Base-by-base conservation (phyloP, 2,888 invertebrate species). In the Hartigia nigra region DNA sequence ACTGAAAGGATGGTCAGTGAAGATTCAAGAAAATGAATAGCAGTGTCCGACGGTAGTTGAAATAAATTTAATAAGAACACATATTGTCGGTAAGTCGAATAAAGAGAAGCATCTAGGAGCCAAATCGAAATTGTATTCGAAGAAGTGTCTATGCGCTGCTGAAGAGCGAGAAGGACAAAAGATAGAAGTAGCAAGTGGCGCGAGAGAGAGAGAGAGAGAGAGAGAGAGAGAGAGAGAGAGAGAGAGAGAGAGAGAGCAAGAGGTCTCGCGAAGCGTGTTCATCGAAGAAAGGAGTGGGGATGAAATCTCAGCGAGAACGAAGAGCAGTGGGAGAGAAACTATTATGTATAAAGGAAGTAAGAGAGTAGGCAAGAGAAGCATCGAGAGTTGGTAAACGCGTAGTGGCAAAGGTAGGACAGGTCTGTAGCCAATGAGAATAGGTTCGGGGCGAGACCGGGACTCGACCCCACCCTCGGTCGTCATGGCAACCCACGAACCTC, bases 381-480 rank as follows among this genome's bases (percentile, higher is more conserved):
- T 37, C 12, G 79, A 78, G 81, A 76, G 81, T 78, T 82, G 82
- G 82, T 84, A 77, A 83, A 82, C 83, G 84, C 82, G 83, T 84
- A 85, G 80, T 81, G 83, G 82, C 80, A 82, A 84, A 84, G 88
- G 88, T 87, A 89, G 88, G 88, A 87, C 85, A 86, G 82, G 79
- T 77, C 84, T 79, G 87, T 85, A 88, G 90, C 90, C 90, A 91
- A 90, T 91, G 90, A 90, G 90, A 89, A 87, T 81, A 82, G 85
- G 82, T 82, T 83, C 89, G 88, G 90, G 90, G 90, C 90, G 88
- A 85, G 90, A 88, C 90, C 90, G 87, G 86, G 88, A 88, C 87
- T 89, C 90, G 90, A 90, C 88, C 90, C 91, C 89, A 89, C 91
- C 91, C 89, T 90, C 90, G 86, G 91, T 91, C 87, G 87, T 84